Conservation (phyloP, 2,113 vertebrate genomes). For the Hassar affinis region DNA sequence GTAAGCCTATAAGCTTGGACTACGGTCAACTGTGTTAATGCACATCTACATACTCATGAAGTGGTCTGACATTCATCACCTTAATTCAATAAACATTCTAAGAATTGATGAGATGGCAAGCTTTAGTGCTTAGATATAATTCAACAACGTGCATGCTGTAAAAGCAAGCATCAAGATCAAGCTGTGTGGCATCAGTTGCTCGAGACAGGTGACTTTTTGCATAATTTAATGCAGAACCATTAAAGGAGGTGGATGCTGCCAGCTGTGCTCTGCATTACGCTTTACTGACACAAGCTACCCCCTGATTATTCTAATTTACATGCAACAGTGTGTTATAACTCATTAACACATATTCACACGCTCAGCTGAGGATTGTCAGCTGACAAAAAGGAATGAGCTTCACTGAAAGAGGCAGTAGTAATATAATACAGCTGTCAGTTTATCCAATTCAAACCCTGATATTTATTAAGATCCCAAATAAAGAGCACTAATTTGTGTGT, state of each 20-base stretch:
- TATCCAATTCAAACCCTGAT: background rate
- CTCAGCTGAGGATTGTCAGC: background rate
- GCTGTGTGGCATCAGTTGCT: background rate
- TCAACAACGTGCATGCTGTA: background rate
- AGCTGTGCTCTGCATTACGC: conserved; percentile 33
- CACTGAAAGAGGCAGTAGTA: background rate
- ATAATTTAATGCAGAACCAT: conserved; percentile 37
- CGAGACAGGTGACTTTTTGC: conserved; percentile 28
- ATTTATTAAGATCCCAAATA: background rate
- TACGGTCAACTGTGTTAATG: background rate
- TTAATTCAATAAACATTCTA: conserved; percentile 25
- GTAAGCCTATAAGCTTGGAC: background rate
- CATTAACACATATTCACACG: conserved; percentile 19
- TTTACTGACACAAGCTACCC: conserved; percentile 5
- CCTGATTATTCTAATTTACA: conserved; percentile 29
- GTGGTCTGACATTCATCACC: background rate
- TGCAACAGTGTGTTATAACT: conserved; percentile 13
- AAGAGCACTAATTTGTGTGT: background rate
- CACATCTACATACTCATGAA: background rate
- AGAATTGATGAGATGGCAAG: background rate
- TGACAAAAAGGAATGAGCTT: conserved; percentile 6
- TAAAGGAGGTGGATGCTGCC: conserved; percentile 24
- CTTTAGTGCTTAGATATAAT: background rate
- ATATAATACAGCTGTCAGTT: background rate
- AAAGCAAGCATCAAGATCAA: conserved; percentile 27